Evolutionary conservation across 2,113 vertebrate genomes (phyloP).

Genomic region (Eidolon helvum): DNA sequence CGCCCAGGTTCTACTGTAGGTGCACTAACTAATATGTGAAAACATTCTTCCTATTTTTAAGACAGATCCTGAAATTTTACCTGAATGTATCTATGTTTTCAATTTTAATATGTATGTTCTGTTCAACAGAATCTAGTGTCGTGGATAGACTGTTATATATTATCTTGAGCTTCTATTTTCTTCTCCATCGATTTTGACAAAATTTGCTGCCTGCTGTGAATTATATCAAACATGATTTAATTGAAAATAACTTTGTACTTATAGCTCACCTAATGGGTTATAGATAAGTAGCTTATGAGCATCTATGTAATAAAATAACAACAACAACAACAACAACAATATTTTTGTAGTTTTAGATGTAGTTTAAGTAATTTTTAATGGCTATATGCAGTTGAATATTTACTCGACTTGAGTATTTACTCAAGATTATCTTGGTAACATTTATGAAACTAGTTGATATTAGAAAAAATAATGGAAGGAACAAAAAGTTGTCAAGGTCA

Average conservation of each 20-base stretch:
- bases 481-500: background rate
- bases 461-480: background rate
- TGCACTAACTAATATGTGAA: background rate
- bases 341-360: conserved; percentile 3
- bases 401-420: too few relatives aligned
- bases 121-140: background rate
- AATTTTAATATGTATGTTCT: background rate
- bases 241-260: conserved; percentile 2
- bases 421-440: too few relatives aligned
- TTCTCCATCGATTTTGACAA: background rate
- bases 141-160: background rate
- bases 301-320: background rate
- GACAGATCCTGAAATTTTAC: background rate
- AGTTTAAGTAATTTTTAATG: background rate
- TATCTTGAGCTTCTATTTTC: background rate
- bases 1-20: background rate
- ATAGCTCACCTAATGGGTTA: background rate
- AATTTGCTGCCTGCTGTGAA: background rate
- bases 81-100: background rate
- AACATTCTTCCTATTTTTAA: background rate
- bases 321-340: background rate
- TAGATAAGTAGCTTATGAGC: background rate
- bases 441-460: too few relatives aligned
- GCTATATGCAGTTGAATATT: too few relatives aligned
- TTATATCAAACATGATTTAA: background rate